Evolutionary conservation across 2,888 invertebrate genomes (phyloP).

Genomic region (Lampropteryx suffumata): DNA sequence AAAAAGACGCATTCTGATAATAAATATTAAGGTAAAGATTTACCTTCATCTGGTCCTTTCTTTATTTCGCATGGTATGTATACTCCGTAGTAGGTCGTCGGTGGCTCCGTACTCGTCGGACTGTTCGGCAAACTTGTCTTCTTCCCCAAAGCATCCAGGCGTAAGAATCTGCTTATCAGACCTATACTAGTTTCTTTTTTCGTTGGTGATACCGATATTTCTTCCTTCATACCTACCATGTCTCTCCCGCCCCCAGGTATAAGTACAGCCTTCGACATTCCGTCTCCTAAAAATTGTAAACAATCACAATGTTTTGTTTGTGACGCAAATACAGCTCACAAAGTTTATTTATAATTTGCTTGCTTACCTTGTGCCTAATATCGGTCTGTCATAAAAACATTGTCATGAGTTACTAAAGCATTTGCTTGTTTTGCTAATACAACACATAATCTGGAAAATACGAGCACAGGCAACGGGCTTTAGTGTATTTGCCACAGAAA

Average conservation of each 20-base stretch:
- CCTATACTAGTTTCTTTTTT: slow-evolving; percentile 70
- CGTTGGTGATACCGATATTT: slow-evolving; percentile 62
- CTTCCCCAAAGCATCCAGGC: slow-evolving; percentile 65
- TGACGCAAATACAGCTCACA: slow-evolving; percentile 62
- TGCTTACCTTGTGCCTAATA: slow-evolving; percentile 45
- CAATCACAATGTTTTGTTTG: slow-evolving; percentile 64
- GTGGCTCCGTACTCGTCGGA: slow-evolving; percentile 58
- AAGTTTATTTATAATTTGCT: slow-evolving; percentile 63
- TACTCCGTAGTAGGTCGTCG: slow-evolving; percentile 72
- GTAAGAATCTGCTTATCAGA: slow-evolving; percentile 64
- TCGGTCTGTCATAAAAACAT: slow-evolving; percentile 68
- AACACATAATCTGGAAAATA: slow-evolving; percentile 46
- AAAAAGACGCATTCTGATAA: not conserved
- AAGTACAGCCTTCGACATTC: slow-evolving; percentile 73
- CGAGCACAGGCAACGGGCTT: slow-evolving; percentile 44
- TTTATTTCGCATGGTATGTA: slow-evolving; percentile 80
- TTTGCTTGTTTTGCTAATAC: slow-evolving; percentile 36
- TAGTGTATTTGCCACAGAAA: slow-evolving; percentile 52
- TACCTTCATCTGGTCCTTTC: slow-evolving; percentile 79
- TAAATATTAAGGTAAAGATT: slow-evolving; percentile 5
- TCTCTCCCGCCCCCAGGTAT: slow-evolving; percentile 72
- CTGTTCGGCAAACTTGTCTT: slow-evolving; percentile 53
- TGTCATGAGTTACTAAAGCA: slow-evolving; percentile 33
- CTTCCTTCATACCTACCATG: slow-evolving; percentile 65
- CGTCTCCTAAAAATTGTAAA: slow-evolving; percentile 33